phyloP scores from a whole-genome alignment of 1,140 invertebrate genomes.

The Plectrocnemia conspersa region DNA sequence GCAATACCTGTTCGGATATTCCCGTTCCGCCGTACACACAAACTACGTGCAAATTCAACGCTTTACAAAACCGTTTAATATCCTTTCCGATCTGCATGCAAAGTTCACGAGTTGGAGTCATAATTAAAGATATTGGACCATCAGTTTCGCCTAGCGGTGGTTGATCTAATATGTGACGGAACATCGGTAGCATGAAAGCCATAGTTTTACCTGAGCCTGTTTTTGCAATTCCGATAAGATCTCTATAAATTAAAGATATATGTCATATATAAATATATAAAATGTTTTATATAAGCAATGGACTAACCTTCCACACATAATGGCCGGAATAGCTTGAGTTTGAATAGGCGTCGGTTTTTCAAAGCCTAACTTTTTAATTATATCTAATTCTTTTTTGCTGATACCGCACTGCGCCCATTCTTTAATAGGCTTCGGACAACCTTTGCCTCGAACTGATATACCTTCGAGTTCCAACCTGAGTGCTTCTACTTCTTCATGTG shows the following conservation, averaged over 20 bases:
- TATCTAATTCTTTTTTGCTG: slow-evolving; percentile 92
- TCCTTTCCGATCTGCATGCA: slow-evolving; percentile 99
- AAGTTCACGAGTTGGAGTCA: slow-evolving; percentile 97
- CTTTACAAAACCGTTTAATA: slow-evolving; percentile 92
- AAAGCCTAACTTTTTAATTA: slow-evolving; percentile 88
- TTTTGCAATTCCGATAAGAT: slow-evolving; percentile 98
- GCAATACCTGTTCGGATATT: slow-evolving; percentile 77
- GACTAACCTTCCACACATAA: slow-evolving; percentile 79
- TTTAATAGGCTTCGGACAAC: slow-evolving; percentile 92
- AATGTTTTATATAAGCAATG: neutral
- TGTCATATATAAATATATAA: neutral
- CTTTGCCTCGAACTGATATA: slow-evolving; percentile 77
- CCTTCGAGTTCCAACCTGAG: slow-evolving; percentile 84
- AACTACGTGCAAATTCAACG: slow-evolving; percentile 78
- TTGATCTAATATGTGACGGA: slow-evolving; percentile 96
- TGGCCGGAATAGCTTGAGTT: slow-evolving; percentile 96
- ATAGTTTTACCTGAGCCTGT: slow-evolving; percentile 99
- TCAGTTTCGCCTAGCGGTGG: slow-evolving; percentile 89
- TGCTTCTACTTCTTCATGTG: slow-evolving; percentile 77
- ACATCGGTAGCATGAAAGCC: slow-evolving; percentile 97
- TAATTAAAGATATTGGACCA: slow-evolving; percentile 93
- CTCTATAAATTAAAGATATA: slow-evolving; percentile 51
- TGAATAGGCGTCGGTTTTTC: slow-evolving; percentile 99
- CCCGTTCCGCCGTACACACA: slow-evolving; percentile 99
- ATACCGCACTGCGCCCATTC: slow-evolving; percentile 99